Conservation (phyloP, 1,140 invertebrate species). For the Drosophila pallidifrons region DNA sequence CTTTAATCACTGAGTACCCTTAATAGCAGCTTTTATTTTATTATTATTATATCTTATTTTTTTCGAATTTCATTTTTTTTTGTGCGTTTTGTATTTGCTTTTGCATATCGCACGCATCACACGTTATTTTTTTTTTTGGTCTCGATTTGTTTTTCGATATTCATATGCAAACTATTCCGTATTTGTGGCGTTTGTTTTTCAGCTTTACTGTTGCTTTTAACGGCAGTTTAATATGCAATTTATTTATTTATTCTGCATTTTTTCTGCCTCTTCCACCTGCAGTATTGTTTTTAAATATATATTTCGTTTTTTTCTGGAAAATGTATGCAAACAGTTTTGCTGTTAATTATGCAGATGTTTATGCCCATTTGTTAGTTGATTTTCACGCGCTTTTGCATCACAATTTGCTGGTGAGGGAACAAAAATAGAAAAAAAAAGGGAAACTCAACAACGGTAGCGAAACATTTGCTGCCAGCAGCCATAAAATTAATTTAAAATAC, state of each 20-base stretch:
- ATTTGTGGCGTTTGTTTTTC: conserved; percentile 16
- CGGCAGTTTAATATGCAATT: conserved; percentile 20
- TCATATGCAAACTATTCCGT: conserved; percentile 17
- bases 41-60: neutral
- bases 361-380: conserved; percentile 66
- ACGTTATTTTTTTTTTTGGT: conserved; percentile 2
- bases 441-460: conserved; percentile 10
- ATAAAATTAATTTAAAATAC: conserved; percentile 63
- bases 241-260: conserved; percentile 25
- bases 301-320: neutral
- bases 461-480: neutral
- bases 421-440: neutral
- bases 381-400: conserved; percentile 80
- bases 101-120: conserved; percentile 36
- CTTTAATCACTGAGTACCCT: conserved; percentile 13
- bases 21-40: conserved; percentile 9
- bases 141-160: conserved; percentile 19
- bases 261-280: neutral
- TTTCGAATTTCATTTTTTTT: neutral
- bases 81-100: neutral
- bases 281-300: too few species aligned
- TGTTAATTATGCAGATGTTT: conserved; percentile 75
- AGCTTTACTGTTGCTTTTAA: conserved; percentile 29
- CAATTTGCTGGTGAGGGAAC: conserved; percentile 59
- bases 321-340: conserved; percentile 66